Base-by-base conservation (phyloP, 2,113 vertebrate species). In the Carassius auratus region DNA sequence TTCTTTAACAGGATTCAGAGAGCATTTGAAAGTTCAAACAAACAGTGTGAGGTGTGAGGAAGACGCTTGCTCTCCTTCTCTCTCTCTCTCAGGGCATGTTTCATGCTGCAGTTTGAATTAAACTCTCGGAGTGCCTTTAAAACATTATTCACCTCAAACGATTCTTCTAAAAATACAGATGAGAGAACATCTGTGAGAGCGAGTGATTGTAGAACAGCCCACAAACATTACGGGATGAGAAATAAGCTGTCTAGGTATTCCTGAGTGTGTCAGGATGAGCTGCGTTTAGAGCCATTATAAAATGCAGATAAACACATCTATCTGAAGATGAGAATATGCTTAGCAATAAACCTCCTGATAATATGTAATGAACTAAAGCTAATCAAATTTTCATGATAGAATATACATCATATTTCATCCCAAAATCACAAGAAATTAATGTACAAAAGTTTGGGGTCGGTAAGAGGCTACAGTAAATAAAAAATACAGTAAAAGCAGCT, bases 1-100 rank as follows among this genome's bases (percentile, higher is more conserved):
- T 52, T 45, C 76, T 76, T 79, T 89, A 86, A 84, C 85, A 45
- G 82, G 81, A 86, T 81, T 84, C 71, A 69, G 42, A 36, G 42
- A 88, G 79, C 62, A 21, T 86, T 88, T 75, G 76, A 38, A 23
- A 86, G 83, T 86, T 84, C 69, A 75, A 84, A 86, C 82, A 86
- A 82, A 86, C 79, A 84, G 74, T 66, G 33, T 55, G 14, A 76
- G 42, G 26, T 59, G 45, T 45, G 33, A 52, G 26, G 73, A 86
- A 13, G 62, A 75, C 68, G 57, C 66, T 66, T 42, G 26, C 68
- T 55, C 66, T 55, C n/a, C 21, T 21, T 30, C 45, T 33, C 23
- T 84, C 38, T 45, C 84, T 66, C 38, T 45, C 84, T 66, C 50
- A 86, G 80, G 61, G 84, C 61, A 69, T 82, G 23, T 73, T 66